Evolutionary conservation across 2,797 vertebrate genomes (phyloP), one percentile per base, ranked within the genome.

Genomic region (Pipistrellus nathusii): DNA sequence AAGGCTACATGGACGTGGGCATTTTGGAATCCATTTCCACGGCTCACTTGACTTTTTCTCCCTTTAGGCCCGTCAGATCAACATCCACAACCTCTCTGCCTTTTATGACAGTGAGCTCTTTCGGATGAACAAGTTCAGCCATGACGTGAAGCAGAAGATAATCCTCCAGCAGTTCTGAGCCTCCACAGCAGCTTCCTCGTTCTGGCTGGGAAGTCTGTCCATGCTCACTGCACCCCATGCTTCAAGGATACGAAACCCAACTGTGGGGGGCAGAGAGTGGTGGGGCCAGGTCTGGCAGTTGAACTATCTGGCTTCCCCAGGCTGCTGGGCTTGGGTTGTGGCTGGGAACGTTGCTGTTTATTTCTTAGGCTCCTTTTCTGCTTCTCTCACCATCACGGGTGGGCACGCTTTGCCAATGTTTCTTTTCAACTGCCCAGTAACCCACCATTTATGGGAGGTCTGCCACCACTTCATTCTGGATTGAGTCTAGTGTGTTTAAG

Each of bases 21-120:
- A 2, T 13, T 68, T 46, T 12, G 23, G 15, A 44, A 25, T 23
- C 46, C 41, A 18, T 41, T 69, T 12, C 71, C 53, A 7, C 0
- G 8, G 51, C 57, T 64, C 44, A 81, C 75, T 62, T 10, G 17
- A 2, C 41, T 3, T 12, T 27, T 87, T 3, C 38, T 59, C 62
- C 44, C 51, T 94, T 2, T 93, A 99, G 99, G 99, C 99, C 25
- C 98, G 99, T 64, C 99, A 99, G 98, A 99, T 99, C 98, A 99
- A 99, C 98, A 99, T 99, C 98, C 99, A 99, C 98, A 99, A 97
- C 97, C 98, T 99, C 76, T 98, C 99, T 0, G 98, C 98, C 0
- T 99, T 99, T 96, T 99, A 99, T 0, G 98, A 99, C 98, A 99
- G 99, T 0, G 99, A 99, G 38, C 94, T 99, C 44, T 99, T 99